A percentile compares a stretch with the other conserved stretches of the same genome.
Evolutionary conservation across 2,888 invertebrate species (phyloP).

Genomic region (Anorthoa munda): DNA sequence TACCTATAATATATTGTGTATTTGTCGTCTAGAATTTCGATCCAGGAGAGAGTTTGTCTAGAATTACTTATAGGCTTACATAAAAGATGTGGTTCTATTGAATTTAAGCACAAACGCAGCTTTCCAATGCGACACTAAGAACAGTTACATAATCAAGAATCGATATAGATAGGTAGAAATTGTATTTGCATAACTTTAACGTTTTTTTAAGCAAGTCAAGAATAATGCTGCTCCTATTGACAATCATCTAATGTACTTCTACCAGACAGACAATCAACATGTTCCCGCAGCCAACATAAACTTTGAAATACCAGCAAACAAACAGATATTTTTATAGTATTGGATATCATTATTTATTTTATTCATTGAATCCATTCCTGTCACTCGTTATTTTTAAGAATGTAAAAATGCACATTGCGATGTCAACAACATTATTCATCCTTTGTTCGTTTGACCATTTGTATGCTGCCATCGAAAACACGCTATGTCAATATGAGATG

Average conservation of each 20-base stretch:
- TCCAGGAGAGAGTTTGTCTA: constrained; percentile 48
- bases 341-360: not conserved
- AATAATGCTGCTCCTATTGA: not conserved
- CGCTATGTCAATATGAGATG: constrained; percentile 39
- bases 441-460: constrained; percentile 69
- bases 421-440: constrained; percentile 44
- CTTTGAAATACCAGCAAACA: not conserved
- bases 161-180: not conserved
- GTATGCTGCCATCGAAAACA: constrained; percentile 67
- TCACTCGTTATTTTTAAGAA: constrained; percentile 12
- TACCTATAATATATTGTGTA: not conserved
- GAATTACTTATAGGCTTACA: constrained; percentile 54
- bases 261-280: not conserved
- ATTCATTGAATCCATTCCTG: constrained; percentile 9
- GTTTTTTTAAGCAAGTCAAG: not conserved
- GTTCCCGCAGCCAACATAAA: not conserved
- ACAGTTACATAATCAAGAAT: constrained; percentile 32
- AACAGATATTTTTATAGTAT: constrained; percentile 7
- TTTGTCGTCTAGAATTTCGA: constrained; percentile 54
- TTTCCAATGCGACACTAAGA: constrained; percentile 58
- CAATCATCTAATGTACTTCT: not conserved
- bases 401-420: constrained; percentile 37
- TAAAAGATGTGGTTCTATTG: constrained; percentile 58
- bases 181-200: not conserved
- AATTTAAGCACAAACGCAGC: constrained; percentile 52